phyloP scores from a whole-genome alignment of 2,888 invertebrate species.

The Stegana nigrithorax region DNA sequence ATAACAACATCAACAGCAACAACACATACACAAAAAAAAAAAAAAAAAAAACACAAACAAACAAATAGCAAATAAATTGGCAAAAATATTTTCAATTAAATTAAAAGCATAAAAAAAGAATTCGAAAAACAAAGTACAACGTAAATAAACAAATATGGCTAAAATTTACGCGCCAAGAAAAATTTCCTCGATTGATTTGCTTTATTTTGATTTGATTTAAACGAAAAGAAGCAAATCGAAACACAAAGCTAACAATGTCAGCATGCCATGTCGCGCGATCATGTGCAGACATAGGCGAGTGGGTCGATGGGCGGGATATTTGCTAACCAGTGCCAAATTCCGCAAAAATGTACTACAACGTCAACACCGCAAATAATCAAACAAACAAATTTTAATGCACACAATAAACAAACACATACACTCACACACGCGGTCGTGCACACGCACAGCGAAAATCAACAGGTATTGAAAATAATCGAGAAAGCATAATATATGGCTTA shows the following conservation, averaged over 20 bases:
- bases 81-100: conserved; percentile 8
- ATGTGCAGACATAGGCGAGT: too few species aligned
- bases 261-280: too few species aligned
- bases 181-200: not conserved
- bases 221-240: too few species aligned
- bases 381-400: not conserved
- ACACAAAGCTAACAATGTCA: too few species aligned
- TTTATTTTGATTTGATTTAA: too few species aligned
- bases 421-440: not conserved
- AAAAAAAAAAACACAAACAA: not conserved
- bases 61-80: not conserved
- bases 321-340: not conserved
- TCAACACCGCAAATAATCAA: not conserved
- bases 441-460: conserved; percentile 10
- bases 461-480: conserved; percentile 4
- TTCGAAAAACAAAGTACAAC: not conserved
- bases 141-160: not conserved
- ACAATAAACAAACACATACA: conserved; percentile 3
- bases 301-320: too few species aligned
- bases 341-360: not conserved
- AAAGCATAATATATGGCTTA: conserved; percentile 12
- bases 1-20: too few species aligned
- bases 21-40: not conserved
- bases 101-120: not conserved
- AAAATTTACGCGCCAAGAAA: not conserved